Conservation (phyloP, 2,797 vertebrate species). For the Scomberomorus guttatus region DNA sequence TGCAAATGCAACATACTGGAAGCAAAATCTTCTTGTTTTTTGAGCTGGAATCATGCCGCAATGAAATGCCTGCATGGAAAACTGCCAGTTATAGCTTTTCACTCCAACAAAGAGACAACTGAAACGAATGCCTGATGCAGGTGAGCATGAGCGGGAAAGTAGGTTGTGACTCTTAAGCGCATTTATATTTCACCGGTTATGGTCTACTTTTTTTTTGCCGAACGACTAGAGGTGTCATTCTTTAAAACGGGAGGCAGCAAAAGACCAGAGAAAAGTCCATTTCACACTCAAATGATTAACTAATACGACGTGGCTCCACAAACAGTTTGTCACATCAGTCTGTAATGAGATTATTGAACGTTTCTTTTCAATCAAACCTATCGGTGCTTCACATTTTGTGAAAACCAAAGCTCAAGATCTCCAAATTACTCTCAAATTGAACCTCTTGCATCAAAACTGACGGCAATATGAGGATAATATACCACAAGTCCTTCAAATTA, state of each 20-base stretch:
- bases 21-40: neutral
- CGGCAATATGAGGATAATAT: neutral
- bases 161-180: neutral
- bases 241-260: neutral
- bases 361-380: neutral
- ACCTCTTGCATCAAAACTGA: neutral
- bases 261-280: neutral
- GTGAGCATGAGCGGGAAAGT: neutral
- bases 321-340: neutral
- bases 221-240: neutral
- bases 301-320: neutral
- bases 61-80: neutral
- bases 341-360: neutral
- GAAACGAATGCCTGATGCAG: too few species aligned
- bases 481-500: neutral
- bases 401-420: neutral
- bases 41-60: neutral
- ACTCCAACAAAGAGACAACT: too few species aligned
- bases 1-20: constrained; percentile 10
- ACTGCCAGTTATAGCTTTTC: neutral
- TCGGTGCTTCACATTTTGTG: neutral
- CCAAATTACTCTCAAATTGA: neutral
- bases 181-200: neutral
- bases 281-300: neutral
- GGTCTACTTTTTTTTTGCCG: neutral